phyloP scores from a whole-genome alignment of 2,797 vertebrate species.

The Simalia tracyae region DNA sequence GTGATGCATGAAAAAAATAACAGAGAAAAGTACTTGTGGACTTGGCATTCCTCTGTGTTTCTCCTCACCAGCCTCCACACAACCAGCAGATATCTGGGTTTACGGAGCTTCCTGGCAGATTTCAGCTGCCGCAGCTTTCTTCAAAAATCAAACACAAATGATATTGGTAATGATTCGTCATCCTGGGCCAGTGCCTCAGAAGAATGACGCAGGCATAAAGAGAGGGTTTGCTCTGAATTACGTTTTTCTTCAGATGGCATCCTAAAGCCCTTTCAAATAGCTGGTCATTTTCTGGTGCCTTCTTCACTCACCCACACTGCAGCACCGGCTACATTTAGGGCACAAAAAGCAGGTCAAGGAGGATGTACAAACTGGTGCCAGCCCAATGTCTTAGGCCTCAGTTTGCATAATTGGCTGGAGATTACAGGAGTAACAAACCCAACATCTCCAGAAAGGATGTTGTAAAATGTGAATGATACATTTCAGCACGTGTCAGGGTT shows the following conservation, averaged over 20 bases:
- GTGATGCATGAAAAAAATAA: not conserved
- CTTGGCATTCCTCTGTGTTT: not conserved
- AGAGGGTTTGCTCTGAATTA: not conserved
- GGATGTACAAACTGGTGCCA: not conserved
- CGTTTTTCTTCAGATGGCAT: not conserved
- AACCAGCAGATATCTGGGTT: not conserved
- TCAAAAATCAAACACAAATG: not conserved
- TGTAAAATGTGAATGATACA: not conserved
- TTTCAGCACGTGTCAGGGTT: not conserved
- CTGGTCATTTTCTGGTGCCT: not conserved
- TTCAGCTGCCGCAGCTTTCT: not conserved
- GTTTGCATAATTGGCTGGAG: not conserved
- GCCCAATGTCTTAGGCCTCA: not conserved
- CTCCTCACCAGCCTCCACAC: not conserved
- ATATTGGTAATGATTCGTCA: too few relatives aligned
- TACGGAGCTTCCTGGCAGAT: not conserved
- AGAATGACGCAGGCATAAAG: not conserved
- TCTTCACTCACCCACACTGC: not conserved
- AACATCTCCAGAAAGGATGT: not conserved
- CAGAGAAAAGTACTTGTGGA: not conserved
- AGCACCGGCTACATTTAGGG: not conserved
- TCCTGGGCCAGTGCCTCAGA: conserved; percentile 11
- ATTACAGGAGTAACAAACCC: not conserved
- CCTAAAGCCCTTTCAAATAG: not conserved
- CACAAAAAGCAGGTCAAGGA: not conserved